Percentiles rank a stretch among this genome's conserved stretches.
Conservation (phyloP, 1,140 invertebrate species). For the Drosophila novamexicana region DNA sequence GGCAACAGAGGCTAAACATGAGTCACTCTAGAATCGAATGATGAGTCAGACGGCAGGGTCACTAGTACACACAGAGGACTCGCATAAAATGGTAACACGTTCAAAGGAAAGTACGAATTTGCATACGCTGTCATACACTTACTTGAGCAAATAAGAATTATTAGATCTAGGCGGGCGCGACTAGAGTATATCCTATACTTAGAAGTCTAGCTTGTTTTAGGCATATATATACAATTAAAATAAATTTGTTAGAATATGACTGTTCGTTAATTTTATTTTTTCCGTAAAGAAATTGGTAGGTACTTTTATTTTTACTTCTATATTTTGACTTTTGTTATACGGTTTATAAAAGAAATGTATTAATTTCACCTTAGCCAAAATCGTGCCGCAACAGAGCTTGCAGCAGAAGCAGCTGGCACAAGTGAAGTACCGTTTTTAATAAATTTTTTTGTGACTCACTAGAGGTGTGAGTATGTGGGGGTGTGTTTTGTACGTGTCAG, state of each 20-base stretch:
- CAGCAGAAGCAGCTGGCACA: constrained; percentile 17
- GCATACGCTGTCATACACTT: constrained; percentile 7
- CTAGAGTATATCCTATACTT: constrained; percentile 28
- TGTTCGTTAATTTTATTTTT: background rate
- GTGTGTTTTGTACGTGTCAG: constrained; percentile 14
- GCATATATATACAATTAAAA: background rate
- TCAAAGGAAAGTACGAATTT: constrained; percentile 44
- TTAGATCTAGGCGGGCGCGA: constrained; percentile 4
- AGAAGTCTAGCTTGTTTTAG: too few species aligned
- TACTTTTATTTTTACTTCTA: constrained; percentile 44
- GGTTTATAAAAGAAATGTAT: constrained; percentile 14
- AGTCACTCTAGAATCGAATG: constrained; percentile 13
- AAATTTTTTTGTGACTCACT: constrained; percentile 23
- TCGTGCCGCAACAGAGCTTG: background rate
- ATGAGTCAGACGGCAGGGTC: constrained; percentile 16
- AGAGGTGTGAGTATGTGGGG: constrained; percentile 2
- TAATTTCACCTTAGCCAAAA: constrained; percentile 45
- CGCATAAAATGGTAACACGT: constrained; percentile 52
- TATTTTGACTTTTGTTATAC: constrained; percentile 40
- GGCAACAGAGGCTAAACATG: constrained; percentile 6
- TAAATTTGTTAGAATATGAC: background rate
- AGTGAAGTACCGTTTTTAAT: constrained; percentile 30
- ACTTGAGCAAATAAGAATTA: constrained; percentile 18
- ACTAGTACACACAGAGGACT: constrained; percentile 35
- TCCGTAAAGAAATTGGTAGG: background rate